Conservation (phyloP, 2,797 vertebrate species). For the Chiroxiphia lanceolata region DNA sequence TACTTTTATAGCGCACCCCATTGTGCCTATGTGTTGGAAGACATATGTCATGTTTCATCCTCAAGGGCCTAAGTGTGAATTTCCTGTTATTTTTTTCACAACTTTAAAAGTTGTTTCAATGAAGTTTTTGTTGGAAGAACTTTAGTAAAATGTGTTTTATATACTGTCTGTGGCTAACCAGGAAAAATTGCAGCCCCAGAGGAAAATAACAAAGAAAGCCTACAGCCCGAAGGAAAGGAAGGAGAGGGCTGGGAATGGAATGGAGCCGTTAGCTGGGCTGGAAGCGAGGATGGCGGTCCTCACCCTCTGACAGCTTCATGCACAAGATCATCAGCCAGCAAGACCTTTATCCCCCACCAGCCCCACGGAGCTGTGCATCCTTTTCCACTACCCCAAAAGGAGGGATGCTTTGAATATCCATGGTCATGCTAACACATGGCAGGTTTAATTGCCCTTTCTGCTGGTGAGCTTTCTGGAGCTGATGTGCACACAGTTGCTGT, state of each 20-base stretch:
- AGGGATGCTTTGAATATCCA: neutral
- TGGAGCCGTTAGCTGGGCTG: neutral
- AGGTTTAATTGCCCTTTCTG: neutral
- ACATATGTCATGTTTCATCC: constrained; percentile 75
- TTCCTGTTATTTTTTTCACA: constrained; percentile 72
- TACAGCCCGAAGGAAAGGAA: constrained; percentile 31
- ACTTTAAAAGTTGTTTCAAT: constrained; percentile 75
- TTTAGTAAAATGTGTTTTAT: constrained; percentile 74
- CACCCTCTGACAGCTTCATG: rapidly evolving
- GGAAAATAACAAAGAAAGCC: constrained; percentile 68
- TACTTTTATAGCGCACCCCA: constrained; percentile 73
- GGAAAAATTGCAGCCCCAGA: constrained; percentile 64
- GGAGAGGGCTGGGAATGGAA: constrained; percentile 61
- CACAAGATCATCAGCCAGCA: neutral
- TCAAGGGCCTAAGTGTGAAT: constrained; percentile 75
- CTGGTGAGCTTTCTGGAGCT: rapidly evolving
- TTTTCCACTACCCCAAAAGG: neutral
- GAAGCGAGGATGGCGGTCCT: rapidly evolving
- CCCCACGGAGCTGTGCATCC: rapidly evolving
- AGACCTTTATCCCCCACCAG: neutral
- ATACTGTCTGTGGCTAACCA: constrained; percentile 70
- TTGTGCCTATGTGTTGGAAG: constrained; percentile 74
- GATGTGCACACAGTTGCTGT: rapidly evolving
- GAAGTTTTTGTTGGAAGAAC: constrained; percentile 73
- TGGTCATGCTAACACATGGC: rapidly evolving